These are phyloP conservation scores for Sepioteuthis lessoniana DNA, from an alignment of 2,888 invertebrate genomes.

Conservation along the genomic window DNA sequence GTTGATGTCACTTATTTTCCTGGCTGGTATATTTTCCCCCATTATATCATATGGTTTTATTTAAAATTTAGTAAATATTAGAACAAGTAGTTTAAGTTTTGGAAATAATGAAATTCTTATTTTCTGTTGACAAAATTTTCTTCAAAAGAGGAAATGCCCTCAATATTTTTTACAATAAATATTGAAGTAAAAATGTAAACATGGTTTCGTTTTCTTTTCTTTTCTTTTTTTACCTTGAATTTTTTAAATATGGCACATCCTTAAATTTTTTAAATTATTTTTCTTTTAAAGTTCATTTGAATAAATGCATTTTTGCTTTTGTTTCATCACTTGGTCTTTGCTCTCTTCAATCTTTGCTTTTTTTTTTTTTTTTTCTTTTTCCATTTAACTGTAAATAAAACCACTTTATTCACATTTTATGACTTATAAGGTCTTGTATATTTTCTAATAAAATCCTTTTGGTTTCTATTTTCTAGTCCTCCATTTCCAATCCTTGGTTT, in stretches of 20 bases:
- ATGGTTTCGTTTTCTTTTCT: background rate
- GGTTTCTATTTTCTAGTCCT: constrained; percentile 62
- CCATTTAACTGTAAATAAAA: too few relatives aligned
- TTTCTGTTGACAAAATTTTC: background rate
- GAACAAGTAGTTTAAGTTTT: background rate
- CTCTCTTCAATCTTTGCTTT: too few relatives aligned
- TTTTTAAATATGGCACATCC: background rate
- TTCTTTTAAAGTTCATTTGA: background rate
- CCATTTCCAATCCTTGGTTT: constrained; percentile 70
- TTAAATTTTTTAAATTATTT: background rate
- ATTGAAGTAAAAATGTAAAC: too few relatives aligned
- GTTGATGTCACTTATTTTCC: background rate
- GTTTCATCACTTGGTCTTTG: too few relatives aligned
- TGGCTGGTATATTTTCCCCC: background rate
- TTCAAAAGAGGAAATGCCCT: background rate
- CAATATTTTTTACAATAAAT: too few relatives aligned
- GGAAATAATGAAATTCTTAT: background rate
- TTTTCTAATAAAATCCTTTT: background rate
- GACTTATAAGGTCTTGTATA: too few relatives aligned
- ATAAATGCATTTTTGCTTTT: background rate
- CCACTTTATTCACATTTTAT: too few relatives aligned
- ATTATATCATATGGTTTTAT: background rate
- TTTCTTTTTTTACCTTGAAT: background rate
- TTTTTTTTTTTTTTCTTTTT: too few relatives aligned
- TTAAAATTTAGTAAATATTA: background rate